Percentiles rank a stretch among this genome's conserved stretches.
These are phyloP conservation scores for Rotaria macrura DNA, from an alignment of 2,888 invertebrate species.

Conservation along the genomic window DNA sequence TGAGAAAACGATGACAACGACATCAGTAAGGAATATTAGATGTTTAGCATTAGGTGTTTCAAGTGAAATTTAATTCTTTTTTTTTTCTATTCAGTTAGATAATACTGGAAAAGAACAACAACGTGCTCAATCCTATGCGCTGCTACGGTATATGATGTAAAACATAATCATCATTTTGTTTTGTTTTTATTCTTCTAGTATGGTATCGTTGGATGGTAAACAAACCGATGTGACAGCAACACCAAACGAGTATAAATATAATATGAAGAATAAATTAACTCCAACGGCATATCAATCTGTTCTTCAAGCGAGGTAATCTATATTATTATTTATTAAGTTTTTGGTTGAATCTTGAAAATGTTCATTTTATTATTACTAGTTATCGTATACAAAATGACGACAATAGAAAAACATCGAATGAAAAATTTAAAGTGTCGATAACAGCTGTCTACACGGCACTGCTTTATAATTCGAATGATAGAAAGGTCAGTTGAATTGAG, in stretches of 20 bases:
- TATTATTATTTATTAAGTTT: no score
- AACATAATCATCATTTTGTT: background rate
- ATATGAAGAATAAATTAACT: background rate
- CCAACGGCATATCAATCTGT: background rate
- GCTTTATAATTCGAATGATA: background rate
- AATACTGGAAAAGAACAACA: background rate
- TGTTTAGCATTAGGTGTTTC: no score
- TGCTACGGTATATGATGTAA: background rate
- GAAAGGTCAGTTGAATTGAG: background rate
- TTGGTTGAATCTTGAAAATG: background rate
- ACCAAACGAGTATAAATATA: background rate
- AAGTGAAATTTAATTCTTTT: no score
- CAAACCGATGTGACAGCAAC: background rate
- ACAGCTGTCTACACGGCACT: background rate
- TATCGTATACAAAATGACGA: background rate
- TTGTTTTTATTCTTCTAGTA: background rate
- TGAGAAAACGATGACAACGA: background rate
- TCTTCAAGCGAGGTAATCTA: background rate
- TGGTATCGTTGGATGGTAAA: constrained; percentile 13
- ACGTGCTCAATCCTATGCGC: background rate
- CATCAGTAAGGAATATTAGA: background rate
- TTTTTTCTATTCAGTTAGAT: background rate
- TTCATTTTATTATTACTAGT: background rate
- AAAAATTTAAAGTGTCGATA: background rate
- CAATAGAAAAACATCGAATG: background rate